Evolutionary conservation across 2,888 invertebrate genomes (phyloP).

Genomic region (Brenthis ino): DNA sequence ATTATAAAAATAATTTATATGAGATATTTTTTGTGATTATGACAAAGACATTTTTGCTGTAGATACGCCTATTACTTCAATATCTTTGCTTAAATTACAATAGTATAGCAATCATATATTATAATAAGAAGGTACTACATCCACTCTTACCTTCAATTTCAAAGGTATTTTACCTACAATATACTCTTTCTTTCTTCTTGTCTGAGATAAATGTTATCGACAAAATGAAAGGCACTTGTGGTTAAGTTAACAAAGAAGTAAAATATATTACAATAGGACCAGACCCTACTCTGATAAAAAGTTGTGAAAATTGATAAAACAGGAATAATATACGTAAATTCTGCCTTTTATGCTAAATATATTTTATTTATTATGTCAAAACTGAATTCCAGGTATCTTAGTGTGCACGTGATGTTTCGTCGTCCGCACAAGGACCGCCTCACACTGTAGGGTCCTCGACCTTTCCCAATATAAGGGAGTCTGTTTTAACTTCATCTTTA

Average conservation of each 20-base stretch:
- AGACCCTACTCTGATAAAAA: neutral
- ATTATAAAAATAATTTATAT: neutral
- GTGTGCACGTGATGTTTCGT: conserved; percentile 61
- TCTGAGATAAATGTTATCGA: conserved; percentile 9
- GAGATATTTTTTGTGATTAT: too few species aligned
- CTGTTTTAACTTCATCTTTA: conserved; percentile 75
- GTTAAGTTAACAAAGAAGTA: conserved; percentile 8
- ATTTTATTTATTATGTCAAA: neutral
- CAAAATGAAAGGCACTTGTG: conserved; percentile 8
- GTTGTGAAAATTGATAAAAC: conserved; percentile 8
- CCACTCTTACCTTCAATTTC: neutral
- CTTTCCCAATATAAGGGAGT: conserved; percentile 76
- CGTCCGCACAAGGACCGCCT: conserved; percentile 60
- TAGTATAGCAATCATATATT: too few species aligned
- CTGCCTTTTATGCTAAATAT: conserved; percentile 1
- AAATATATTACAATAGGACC: conserved; percentile 13
- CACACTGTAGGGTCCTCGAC: conserved; percentile 72
- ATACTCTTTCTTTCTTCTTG: neutral
- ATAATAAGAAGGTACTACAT: neutral
- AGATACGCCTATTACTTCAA: too few species aligned
- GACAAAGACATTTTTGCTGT: too few species aligned
- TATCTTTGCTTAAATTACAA: too few species aligned
- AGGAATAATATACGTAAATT: neutral
- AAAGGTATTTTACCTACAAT: conserved; percentile 1
- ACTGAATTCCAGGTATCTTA: conserved; percentile 34